Evolutionary conservation across 2,797 vertebrate genomes (phyloP), one percentile per base, ranked within the genome.

Genomic region (Selene dorsalis): DNA sequence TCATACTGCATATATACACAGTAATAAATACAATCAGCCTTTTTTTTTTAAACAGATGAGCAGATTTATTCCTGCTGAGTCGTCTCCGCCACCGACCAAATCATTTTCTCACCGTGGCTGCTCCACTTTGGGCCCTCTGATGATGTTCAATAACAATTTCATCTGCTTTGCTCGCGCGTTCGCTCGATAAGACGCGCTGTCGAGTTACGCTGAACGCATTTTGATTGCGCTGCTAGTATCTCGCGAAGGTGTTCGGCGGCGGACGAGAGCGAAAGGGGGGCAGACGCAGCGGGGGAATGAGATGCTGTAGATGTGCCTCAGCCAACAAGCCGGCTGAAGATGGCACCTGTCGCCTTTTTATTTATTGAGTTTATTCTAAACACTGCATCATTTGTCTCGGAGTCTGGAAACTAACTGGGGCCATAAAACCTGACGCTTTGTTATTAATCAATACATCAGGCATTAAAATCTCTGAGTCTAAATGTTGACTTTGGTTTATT

Each of bases 161-260:
- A 87, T 91, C 77, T 77, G 84, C 80, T 86, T 79, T 77, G 64
- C 82, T 64, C 67, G 74, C 56, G 57, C 59, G 68, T 65, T 30
- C 65, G 48, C 66, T 65, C 66, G 75, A 81, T 79, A 69, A 83
- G 43, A 79, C 39, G 61, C 70, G 60, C 39, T n/a, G 18, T 62
- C 65, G 66, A 48, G 79, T 89, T 84, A 89, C 81, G 28, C 38
- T 53, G 22, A 87, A 84, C 80, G 73, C 79, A 83, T 82, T 80
- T 69, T 73, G 76, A 91, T 89, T 82, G 79, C n/a, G 8, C 47
- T 48, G 71, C 58, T 72, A 24, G 50, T 76, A 69, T 69, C 58
- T 41, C 43, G 0, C 17, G 32, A 41, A 74, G 59, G 72, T 58
- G 73, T 50, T 73, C 75, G 75, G 52, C 2, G n/a, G 48, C 48